Evolutionary conservation across 2,797 vertebrate species (phyloP).

Genomic region (Nannoperca obscura): DNA sequence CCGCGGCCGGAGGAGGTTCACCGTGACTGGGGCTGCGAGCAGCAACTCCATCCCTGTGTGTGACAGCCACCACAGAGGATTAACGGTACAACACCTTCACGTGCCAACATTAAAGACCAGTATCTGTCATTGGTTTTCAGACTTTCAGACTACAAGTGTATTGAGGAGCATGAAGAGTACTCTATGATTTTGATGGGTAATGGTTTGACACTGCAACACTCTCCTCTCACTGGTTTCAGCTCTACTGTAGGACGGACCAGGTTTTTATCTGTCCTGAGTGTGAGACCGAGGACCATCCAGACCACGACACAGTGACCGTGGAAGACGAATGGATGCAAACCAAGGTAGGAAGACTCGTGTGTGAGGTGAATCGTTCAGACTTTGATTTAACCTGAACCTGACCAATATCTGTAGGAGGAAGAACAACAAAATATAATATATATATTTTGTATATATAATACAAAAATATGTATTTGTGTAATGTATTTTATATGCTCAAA

Average conservation of each 20-base stretch:
- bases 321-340: conserved; percentile 74
- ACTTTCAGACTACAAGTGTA: neutral
- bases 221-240: conserved; percentile 47
- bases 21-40: conserved; percentile 63
- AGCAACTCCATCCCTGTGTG: conserved; percentile 62
- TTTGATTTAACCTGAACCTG: neutral
- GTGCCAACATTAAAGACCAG: neutral
- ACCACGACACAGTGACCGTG: conserved; percentile 72
- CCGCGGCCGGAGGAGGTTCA: conserved; percentile 68
- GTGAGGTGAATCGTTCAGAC: neutral
- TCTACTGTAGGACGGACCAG: conserved; percentile 77
- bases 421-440: no score
- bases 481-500: no score
- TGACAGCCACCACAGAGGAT: conserved; percentile 67
- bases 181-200: neutral
- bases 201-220: neutral
- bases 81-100: conserved; percentile 54
- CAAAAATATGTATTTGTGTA: no score
- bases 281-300: conserved; percentile 60
- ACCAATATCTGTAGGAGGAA: neutral
- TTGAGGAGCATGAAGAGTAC: neutral
- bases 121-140: neutral
- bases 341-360: conserved; percentile 66
- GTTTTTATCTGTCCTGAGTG: conserved; percentile 78
- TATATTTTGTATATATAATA: no score